These are phyloP conservation scores for Hiodon tergisus DNA, from an alignment of 2,113 vertebrate genomes.

Conservation along the genomic window DNA sequence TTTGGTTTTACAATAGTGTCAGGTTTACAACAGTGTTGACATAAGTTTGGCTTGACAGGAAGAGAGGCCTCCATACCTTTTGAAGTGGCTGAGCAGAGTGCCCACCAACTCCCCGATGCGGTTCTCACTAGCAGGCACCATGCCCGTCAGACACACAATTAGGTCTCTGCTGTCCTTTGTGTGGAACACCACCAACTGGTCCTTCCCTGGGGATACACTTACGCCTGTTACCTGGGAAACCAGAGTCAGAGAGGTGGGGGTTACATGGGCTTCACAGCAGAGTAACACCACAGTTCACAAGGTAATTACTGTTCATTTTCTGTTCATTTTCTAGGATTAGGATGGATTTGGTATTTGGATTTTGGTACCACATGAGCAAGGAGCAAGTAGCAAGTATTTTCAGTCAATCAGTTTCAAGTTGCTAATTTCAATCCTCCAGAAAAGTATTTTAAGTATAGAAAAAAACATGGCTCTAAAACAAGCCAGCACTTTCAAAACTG, in stretches of 20 bases:
- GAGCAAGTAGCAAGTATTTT: too few relatives aligned
- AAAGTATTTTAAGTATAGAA: too few relatives aligned
- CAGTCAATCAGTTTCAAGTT: too few relatives aligned
- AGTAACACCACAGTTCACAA: background rate
- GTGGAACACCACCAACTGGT: slow-evolving; percentile 95
- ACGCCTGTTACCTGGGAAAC: slow-evolving; percentile 78
- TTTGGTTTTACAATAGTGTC: too few relatives aligned
- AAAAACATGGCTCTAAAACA: too few relatives aligned
- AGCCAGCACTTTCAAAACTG: too few relatives aligned
- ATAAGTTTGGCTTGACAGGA: too few relatives aligned
- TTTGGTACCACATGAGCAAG: too few relatives aligned
- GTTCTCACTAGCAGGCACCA: slow-evolving; percentile 75
- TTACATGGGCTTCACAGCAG: background rate
- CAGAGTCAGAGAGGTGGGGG: slow-evolving; percentile 2
- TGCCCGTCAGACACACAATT: slow-evolving; percentile 84
- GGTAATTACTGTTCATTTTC: too few relatives aligned
- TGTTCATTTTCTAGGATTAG: background rate
- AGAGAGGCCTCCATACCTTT: slow-evolving; percentile 67
- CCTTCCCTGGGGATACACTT: slow-evolving; percentile 91
- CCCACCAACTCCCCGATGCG: slow-evolving; percentile 93
- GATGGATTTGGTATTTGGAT: background rate
- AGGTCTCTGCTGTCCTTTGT: slow-evolving; percentile 93
- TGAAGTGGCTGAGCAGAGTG: slow-evolving; percentile 87
- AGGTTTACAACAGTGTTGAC: too few relatives aligned
- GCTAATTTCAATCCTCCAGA: too few relatives aligned